Evolutionary conservation across 1,140 invertebrate genomes (phyloP).

Genomic region (Proctacanthus coquilletti): DNA sequence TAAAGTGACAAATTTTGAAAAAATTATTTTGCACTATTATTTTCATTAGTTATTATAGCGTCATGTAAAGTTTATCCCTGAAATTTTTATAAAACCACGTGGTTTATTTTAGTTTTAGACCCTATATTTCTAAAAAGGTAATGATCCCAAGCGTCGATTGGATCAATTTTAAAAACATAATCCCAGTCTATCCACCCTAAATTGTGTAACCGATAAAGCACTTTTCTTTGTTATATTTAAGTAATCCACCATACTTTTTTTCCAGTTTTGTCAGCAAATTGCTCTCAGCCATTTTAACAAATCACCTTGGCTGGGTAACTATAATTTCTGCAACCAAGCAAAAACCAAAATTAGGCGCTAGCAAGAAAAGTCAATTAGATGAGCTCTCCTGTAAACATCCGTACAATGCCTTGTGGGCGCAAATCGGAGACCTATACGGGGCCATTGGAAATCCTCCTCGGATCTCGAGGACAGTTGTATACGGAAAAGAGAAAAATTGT

Average conservation of each 20-base stretch:
- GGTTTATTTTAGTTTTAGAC: too few relatives aligned
- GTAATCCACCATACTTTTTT: too few relatives aligned
- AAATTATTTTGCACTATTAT: too few relatives aligned
- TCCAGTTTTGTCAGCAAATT: slow-evolving; percentile 79
- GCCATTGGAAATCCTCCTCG: slow-evolving; percentile 60
- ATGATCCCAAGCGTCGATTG: too few relatives aligned
- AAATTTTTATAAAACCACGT: too few relatives aligned
- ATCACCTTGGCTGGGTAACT: slow-evolving; percentile 81
- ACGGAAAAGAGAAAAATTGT: slow-evolving; percentile 49
- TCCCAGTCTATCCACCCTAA: background rate
- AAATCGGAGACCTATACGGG: slow-evolving; percentile 69
- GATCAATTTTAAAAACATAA: background rate
- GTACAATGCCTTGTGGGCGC: slow-evolving; percentile 74
- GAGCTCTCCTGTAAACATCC: slow-evolving; percentile 32
- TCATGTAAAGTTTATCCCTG: too few relatives aligned
- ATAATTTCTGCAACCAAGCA: slow-evolving; percentile 39
- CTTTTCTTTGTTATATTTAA: slow-evolving; percentile 7
- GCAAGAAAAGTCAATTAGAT: too few relatives aligned
- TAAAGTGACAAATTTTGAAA: too few relatives aligned
- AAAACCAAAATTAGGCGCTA: too few relatives aligned
- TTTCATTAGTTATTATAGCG: too few relatives aligned
- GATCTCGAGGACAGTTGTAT: slow-evolving; percentile 61
- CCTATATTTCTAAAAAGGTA: too few relatives aligned
- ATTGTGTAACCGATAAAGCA: background rate
- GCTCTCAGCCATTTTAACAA: slow-evolving; percentile 69